Evolutionary conservation across 2,797 vertebrate species (phyloP), one percentile per base, ranked within the genome.

Genomic region (Cichlasoma orientale): DNA sequence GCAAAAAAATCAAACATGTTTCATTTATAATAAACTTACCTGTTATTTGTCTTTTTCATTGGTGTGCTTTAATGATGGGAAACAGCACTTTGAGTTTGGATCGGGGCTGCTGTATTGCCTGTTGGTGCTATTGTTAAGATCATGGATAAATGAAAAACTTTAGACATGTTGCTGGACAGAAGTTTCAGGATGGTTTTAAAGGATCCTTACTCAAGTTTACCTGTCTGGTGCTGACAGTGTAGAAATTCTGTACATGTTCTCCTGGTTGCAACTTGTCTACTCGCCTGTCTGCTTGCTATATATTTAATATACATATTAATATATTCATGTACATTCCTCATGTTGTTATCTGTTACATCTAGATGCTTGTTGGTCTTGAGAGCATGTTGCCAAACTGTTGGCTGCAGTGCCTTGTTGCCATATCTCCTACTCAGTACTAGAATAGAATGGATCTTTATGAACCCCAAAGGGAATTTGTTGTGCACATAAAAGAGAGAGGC

Each of bases 361-460:
- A 14, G 33, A 16, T 19, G 61, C 61, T 70, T 76, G 27, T 72
- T 71, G 23, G 72, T 74, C 58, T 12, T 14, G 16, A 69, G 50
- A 68, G 9, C 69, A 59, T 12, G 57, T 74, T 75, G 71, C 68
- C 55, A 82, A 78, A 56, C 77, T 75, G 29, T 84, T 81, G 75
- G 59, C 83, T 29, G 44, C 25, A 68, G 21, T 59, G 50, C 55
- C 55, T 54, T 18, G 52, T 83, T 79, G 74, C 78, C 85, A 23
- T 76, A 75, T 90, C 77, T 86, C 74, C 69, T 76, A 72, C 77
- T 86, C 87, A 78, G 78, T 88, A 81, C 85, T 74, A 88, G 79
- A 88, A 86, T 84, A 90, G 84, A 88, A 88, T 77, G 78, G 84
- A 90, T 86, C 78, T 89, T 88, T 84, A 83, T 77, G 56, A 89